Conservation (phyloP, 2,888 invertebrate species). For the Philereme vetulata region DNA sequence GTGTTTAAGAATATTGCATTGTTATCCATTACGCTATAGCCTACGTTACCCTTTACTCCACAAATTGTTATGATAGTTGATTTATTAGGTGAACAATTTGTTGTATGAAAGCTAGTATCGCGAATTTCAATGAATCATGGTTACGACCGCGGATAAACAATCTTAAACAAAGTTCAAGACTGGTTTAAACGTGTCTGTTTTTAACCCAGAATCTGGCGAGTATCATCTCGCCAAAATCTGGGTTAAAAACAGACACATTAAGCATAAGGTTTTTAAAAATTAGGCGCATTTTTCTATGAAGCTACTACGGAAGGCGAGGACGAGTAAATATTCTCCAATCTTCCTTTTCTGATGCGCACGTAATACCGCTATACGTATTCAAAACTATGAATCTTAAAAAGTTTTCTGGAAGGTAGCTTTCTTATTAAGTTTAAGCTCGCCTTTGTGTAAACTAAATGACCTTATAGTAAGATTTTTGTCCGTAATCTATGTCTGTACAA, state of each 20-base stretch:
- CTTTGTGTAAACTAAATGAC: too few relatives aligned
- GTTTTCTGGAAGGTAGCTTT: too few relatives aligned
- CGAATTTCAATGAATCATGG: constrained; percentile 63
- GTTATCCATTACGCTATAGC: constrained; percentile 9
- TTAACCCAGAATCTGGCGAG: constrained; percentile 21
- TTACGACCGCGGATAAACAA: constrained; percentile 59
- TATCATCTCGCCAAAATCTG: constrained; percentile 22
- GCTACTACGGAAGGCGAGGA: too few relatives aligned
- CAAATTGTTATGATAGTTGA: constrained; percentile 69
- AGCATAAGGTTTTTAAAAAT: neutral
- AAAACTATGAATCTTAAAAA: too few relatives aligned
- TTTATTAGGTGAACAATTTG: constrained; percentile 66
- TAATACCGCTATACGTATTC: too few relatives aligned
- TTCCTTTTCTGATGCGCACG: too few relatives aligned
- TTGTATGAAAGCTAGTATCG: constrained; percentile 56
- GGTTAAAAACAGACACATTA: constrained; percentile 41
- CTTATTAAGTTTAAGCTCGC: too few relatives aligned
- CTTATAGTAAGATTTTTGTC: too few relatives aligned
- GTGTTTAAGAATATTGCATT: neutral
- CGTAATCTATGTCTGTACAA: too few relatives aligned
- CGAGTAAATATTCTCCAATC: too few relatives aligned
- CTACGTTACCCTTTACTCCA: constrained; percentile 52
- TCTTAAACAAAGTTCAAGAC: constrained; percentile 53
- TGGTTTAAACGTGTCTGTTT: constrained; percentile 43
- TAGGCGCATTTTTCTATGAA: neutral